Evolutionary conservation across 2,113 vertebrate species (phyloP).

Genomic region (Lasiurus cinereus): DNA sequence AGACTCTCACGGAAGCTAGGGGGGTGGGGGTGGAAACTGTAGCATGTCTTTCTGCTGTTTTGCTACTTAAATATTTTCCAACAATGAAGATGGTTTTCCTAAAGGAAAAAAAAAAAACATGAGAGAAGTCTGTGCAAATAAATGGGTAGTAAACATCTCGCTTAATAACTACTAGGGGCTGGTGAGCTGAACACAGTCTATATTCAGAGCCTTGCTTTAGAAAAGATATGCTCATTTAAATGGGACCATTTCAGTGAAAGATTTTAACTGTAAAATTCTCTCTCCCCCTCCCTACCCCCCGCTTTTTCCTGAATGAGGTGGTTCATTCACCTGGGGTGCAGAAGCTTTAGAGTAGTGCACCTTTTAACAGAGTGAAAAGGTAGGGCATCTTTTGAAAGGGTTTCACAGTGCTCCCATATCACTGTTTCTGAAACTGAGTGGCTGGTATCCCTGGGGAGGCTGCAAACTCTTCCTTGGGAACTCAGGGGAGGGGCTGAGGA

Average conservation of each 20-base stretch:
- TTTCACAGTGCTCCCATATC: neutral
- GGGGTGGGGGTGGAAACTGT: slow-evolving; percentile 47
- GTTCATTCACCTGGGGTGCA: neutral
- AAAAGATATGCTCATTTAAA: neutral
- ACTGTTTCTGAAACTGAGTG: slow-evolving; percentile 29
- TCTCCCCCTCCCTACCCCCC: neutral
- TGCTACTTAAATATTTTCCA: slow-evolving; percentile 83
- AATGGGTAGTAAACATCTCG: slow-evolving; percentile 36
- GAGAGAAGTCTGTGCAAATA: slow-evolving; percentile 42
- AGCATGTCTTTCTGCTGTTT: slow-evolving; percentile 77
- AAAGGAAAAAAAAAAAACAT: slow-evolving; percentile 66
- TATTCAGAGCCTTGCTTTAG: neutral
- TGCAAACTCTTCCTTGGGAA: slow-evolving; percentile 33
- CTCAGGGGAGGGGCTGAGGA: slow-evolving; percentile 26
- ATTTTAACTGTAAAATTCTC: slow-evolving; percentile 9
- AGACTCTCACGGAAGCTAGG: slow-evolving; percentile 75
- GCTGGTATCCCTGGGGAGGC: slow-evolving; percentile 8
- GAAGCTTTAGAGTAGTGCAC: slow-evolving; percentile 14
- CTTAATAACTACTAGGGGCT: slow-evolving; percentile 60
- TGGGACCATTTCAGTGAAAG: neutral
- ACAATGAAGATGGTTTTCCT: slow-evolving; percentile 72
- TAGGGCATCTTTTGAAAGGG: slow-evolving; percentile 39
- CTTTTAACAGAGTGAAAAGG: slow-evolving; percentile 41
- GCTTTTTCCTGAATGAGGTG: neutral
- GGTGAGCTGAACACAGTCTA: neutral